phyloP scores from a whole-genome alignment of 1,140 invertebrate genomes.

The Octopus sinensis region DNA sequence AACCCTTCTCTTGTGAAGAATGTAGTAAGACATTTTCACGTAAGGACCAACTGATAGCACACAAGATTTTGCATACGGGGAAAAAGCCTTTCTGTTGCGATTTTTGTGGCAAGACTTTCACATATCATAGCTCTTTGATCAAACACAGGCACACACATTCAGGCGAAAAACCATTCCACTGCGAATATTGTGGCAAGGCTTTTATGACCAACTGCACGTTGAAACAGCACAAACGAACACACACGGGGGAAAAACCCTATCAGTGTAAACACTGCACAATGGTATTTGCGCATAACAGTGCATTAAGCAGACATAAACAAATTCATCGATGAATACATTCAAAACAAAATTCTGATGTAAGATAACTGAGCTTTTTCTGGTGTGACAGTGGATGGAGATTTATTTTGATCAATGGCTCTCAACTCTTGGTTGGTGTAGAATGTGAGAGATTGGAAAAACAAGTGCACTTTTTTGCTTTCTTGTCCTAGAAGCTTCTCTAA shows the following conservation, averaged over 20 bases:
- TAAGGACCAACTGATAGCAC: not conserved
- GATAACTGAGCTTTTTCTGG: too few species aligned
- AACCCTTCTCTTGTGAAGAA: not conserved
- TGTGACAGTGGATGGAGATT: too few species aligned
- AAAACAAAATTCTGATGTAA: too few species aligned
- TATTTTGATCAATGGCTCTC: too few species aligned
- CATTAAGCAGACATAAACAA: too few species aligned
- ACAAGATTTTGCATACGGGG: not conserved
- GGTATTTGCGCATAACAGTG: too few species aligned
- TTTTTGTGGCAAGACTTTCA: not conserved
- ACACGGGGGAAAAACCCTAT: not conserved
- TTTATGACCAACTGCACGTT: not conserved
- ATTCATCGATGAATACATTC: too few species aligned
- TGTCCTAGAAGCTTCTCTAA: too few species aligned
- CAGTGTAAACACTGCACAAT: too few species aligned
- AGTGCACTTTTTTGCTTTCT: too few species aligned
- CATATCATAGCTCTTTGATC: not conserved
- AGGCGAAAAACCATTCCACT: not conserved
- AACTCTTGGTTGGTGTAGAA: too few species aligned
- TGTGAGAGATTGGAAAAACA: too few species aligned
- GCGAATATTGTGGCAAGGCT: not conserved
- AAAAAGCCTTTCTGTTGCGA: conserved; percentile 4
- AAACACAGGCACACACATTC: not conserved
- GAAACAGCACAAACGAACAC: not conserved
- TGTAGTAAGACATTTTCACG: not conserved